Evolutionary conservation across 2,888 invertebrate species (phyloP).

Genomic region (Gnatocerus cornutus): DNA sequence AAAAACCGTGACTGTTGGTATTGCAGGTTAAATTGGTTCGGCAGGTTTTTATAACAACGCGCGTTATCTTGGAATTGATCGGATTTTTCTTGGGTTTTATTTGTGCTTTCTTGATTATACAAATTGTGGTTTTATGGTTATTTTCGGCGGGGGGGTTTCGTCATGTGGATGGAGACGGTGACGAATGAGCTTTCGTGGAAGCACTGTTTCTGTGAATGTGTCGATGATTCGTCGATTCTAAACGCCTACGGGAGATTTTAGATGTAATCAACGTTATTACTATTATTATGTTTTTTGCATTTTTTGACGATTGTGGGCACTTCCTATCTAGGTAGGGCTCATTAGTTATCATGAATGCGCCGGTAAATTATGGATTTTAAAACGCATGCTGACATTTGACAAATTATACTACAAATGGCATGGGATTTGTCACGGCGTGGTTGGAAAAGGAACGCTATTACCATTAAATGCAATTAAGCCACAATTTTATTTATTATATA

Average conservation of each 20-base stretch:
- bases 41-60: not conserved
- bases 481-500: constrained; percentile 32
- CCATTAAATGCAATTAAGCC: constrained; percentile 28
- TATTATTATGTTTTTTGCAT: constrained; percentile 7
- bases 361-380: constrained; percentile 14
- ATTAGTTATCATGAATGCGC: constrained; percentile 19
- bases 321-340: constrained; percentile 16
- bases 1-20: constrained; percentile 18
- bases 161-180: not conserved
- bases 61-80: constrained; percentile 17
- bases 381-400: constrained; percentile 22
- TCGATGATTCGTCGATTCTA: constrained; percentile 10
- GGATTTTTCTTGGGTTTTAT: constrained; percentile 33
- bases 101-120: constrained; percentile 31
- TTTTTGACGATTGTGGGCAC: not conserved
- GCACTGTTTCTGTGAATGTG: constrained; percentile 6
- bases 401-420: constrained; percentile 20
- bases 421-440: constrained; percentile 26
- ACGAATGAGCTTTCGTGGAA: constrained; percentile 8
- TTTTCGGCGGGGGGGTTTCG: constrained; percentile 6
- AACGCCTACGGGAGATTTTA: constrained; percentile 12
- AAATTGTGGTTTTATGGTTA: constrained; percentile 32
- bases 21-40: constrained; percentile 2
- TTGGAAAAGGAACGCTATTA: constrained; percentile 20
- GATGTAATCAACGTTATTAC: constrained; percentile 16